Base-by-base conservation (phyloP, 1,140 invertebrate species). In the Anastrepha obliqua region DNA sequence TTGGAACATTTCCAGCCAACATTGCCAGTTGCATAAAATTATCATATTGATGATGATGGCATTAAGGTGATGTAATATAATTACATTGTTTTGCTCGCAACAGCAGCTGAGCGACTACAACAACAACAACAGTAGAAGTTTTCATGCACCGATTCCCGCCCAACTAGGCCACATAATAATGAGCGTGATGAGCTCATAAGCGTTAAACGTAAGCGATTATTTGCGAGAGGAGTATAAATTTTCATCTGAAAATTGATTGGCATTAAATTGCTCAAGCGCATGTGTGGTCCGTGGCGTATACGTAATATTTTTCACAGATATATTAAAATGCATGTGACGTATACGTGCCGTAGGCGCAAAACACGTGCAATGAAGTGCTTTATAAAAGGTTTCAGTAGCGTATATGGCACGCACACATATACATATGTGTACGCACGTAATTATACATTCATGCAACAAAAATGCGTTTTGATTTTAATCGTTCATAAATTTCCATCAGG, bases 311-410 rank as follows among this genome's bases (percentile, higher is more conserved):
- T 7, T n/a, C 67, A 29, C 20, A 44, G 29, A 4, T 42, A 47
- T 17, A 74, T 74, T 74, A 44, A 42, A 74, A 74, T 74, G 67
- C 44, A 74, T 44, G 67, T 74, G 44, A 74, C 67, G 67, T 74
- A 74, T 44, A 74, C 67, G 67, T 74, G 67, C 5, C 42, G 67
- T 74, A 44, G 39, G n/a, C 67, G 6, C 13, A 8, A 5, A 1
- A n/a, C 29, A 47, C 11, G 0, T 42, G 17, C 29, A 67, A 11
- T 47, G 6, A 44, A 44, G 13, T 9, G 17, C 42, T 74, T 74
- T 70, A 17, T 74, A 17, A 74, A 44, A 44, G 42, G 5, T 47
- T 74, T 5, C 17, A 39, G 20, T 20, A 15, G 65, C 65, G 13
- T 42, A 9, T 42, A 39, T 11, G 65, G n/a, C 20, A n/a, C 20